phyloP scores from a whole-genome alignment of 2,888 invertebrate species.

The Himalopsyche anomala region DNA sequence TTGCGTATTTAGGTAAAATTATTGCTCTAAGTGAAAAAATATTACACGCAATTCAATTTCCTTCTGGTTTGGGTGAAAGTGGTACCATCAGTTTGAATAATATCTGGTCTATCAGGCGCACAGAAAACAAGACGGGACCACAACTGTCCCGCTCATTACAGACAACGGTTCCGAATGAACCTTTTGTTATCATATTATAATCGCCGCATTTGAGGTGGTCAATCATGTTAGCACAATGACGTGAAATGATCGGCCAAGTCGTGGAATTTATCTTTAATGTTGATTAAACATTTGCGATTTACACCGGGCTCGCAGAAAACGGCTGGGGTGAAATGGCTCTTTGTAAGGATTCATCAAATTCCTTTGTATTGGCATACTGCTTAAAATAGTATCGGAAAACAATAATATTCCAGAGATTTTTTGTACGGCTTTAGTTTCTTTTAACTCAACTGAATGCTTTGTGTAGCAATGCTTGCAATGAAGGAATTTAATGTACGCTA shows the following conservation, averaged over 20 bases:
- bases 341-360: not conserved
- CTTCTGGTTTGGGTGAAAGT: not conserved
- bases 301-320: not conserved
- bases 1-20: no score
- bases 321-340: not conserved
- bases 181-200: conserved; percentile 39
- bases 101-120: not conserved
- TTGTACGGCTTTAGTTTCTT: no score
- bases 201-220: conserved; percentile 10
- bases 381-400: not conserved
- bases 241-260: not conserved
- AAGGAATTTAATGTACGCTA: no score
- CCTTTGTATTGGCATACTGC: not conserved
- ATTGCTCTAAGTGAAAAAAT: no score
- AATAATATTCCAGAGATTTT: not conserved
- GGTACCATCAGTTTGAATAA: not conserved
- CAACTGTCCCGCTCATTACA: not conserved
- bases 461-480: no score
- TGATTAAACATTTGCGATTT: conserved; percentile 11
- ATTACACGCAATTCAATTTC: not conserved
- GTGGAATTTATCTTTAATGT: not conserved
- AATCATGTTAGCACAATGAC: conserved; percentile 17
- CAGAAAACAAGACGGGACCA: not conserved
- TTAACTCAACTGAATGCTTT: no score
- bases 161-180: not conserved